Conservation (phyloP, 2,888 invertebrate genomes). For the Polyploca ridens region DNA sequence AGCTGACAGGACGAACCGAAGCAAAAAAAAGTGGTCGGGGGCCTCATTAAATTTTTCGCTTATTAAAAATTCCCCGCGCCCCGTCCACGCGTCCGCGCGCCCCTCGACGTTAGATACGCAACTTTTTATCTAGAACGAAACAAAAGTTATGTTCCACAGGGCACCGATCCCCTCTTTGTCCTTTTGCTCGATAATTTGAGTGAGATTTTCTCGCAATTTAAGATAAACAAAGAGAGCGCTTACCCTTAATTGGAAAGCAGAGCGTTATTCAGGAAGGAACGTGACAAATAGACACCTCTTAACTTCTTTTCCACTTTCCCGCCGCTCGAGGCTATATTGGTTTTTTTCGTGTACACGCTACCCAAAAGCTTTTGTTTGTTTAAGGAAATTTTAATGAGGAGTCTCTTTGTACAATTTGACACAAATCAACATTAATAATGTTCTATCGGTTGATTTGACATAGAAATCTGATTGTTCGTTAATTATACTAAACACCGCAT, state of each 20-base stretch:
- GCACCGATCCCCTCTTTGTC: slow-evolving; percentile 77
- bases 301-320: slow-evolving; percentile 83
- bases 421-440: slow-evolving; percentile 38
- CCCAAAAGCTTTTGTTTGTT: slow-evolving; percentile 77
- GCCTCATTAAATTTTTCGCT: slow-evolving; percentile 84
- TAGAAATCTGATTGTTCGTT: neutral
- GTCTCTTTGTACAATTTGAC: slow-evolving; percentile 43
- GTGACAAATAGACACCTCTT: slow-evolving; percentile 85
- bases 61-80: slow-evolving; percentile 83
- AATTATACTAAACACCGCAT: neutral
- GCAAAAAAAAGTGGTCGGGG: slow-evolving; percentile 66
- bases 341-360: slow-evolving; percentile 74
- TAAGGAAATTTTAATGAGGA: slow-evolving; percentile 74
- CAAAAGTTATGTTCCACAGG: slow-evolving; percentile 78
- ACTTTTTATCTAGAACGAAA: slow-evolving; percentile 78
- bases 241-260: slow-evolving; percentile 85
- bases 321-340: slow-evolving; percentile 78
- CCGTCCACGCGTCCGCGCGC: slow-evolving; percentile 67
- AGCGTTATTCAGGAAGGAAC: slow-evolving; percentile 82
- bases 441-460: slow-evolving; percentile 25
- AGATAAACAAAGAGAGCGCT: slow-evolving; percentile 85
- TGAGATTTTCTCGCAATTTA: slow-evolving; percentile 85
- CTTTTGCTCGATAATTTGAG: slow-evolving; percentile 83
- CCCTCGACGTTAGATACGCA: slow-evolving; percentile 73
- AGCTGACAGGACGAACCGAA: slow-evolving; percentile 68